These are phyloP conservation scores for Uromys caudimaculatus DNA, from an alignment of 2,797 vertebrate genomes.

Conservation along the genomic window DNA sequence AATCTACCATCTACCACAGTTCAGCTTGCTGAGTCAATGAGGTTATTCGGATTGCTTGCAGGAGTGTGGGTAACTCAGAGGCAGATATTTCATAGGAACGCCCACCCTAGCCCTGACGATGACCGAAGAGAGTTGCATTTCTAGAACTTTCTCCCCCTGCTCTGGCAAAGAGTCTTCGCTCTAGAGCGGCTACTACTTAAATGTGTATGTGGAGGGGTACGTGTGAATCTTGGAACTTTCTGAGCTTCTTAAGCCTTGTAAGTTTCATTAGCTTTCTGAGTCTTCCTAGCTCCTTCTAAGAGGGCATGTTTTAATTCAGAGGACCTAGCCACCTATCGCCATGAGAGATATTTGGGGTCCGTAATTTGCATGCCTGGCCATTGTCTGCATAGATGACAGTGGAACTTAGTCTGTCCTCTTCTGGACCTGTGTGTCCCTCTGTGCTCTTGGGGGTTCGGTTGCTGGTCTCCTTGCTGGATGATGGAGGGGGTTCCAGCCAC, in stretches of 20 bases:
- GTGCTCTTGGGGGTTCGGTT: rapidly evolving
- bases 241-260: neutral
- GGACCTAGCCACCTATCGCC: neutral
- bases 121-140: neutral
- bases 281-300: neutral
- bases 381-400: neutral
- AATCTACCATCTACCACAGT: neutral
- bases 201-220: neutral
- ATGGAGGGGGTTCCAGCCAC: rapidly evolving
- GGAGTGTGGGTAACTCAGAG: neutral
- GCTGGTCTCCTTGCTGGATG: neutral
- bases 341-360: neutral
- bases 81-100: neutral
- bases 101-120: neutral
- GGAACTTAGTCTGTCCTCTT: neutral
- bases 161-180: neutral
- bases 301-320: neutral
- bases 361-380: neutral
- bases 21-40: neutral
- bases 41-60: neutral
- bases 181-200: neutral
- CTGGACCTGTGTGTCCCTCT: neutral
- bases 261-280: neutral
- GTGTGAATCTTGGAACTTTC: neutral
- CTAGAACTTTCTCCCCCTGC: neutral